A percentile compares a stretch with the other conserved stretches of the same genome.
Conservation (phyloP, 2,888 invertebrate genomes). For the Epinotia demarniana region DNA sequence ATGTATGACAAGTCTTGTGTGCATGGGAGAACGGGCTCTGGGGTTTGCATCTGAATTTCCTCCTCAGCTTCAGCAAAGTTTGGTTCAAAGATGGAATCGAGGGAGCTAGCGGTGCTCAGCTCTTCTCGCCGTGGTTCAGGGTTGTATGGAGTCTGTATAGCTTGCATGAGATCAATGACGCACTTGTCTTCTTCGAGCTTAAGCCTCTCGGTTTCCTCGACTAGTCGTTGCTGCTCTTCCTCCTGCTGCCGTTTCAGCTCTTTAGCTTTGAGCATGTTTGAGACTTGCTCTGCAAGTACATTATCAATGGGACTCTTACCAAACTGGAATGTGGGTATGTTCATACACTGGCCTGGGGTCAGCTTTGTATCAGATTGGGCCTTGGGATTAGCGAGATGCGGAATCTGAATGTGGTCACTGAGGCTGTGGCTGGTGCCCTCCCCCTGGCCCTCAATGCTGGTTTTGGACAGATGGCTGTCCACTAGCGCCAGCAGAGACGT, state of each 20-base stretch:
- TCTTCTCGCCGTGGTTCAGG: slow-evolving; percentile 46
- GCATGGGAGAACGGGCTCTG: slow-evolving; percentile 60
- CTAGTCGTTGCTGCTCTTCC: slow-evolving; percentile 58
- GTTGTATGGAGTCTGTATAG: slow-evolving; percentile 58
- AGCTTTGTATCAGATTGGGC: slow-evolving; percentile 59
- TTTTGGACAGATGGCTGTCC: slow-evolving; percentile 73
- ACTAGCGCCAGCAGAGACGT: slow-evolving; percentile 72
- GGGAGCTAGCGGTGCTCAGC: slow-evolving; percentile 62
- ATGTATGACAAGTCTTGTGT: slow-evolving; percentile 70
- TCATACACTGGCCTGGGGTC: slow-evolving; percentile 59
- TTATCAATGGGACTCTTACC: slow-evolving; percentile 61
- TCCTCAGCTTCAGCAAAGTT: slow-evolving; percentile 55
- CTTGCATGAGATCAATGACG: slow-evolving; percentile 70
- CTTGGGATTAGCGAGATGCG: slow-evolving; percentile 48
- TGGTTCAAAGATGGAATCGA: slow-evolving; percentile 63
- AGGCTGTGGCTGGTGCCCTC: slow-evolving; percentile 50
- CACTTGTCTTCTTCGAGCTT: slow-evolving; percentile 59
- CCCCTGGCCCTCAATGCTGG: slow-evolving; percentile 58
- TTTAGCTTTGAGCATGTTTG: slow-evolving; percentile 74
- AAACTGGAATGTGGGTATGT: slow-evolving; percentile 61
- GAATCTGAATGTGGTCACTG: slow-evolving; percentile 52
- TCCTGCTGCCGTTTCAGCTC: slow-evolving; percentile 63
- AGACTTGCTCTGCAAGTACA: slow-evolving; percentile 67
- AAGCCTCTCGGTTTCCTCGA: slow-evolving; percentile 58
- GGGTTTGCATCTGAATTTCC: slow-evolving; percentile 46